Conservation (phyloP, 2,113 vertebrate species). For the Mirounga angustirostris region DNA sequence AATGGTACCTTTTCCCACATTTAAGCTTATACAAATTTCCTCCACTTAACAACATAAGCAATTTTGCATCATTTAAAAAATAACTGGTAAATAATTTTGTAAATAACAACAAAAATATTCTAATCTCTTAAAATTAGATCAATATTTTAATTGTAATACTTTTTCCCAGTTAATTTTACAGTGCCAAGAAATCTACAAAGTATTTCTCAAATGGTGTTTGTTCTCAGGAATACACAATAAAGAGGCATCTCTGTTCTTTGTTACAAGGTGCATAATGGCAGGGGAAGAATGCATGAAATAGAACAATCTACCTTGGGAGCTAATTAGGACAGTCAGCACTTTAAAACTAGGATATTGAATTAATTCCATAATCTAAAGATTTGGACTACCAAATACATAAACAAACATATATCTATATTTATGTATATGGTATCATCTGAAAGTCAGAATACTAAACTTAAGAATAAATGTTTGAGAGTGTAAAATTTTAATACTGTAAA, state of each 20-base stretch:
- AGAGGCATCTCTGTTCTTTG: slow-evolving; percentile 32
- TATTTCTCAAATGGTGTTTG: not conserved
- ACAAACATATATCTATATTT: not conserved
- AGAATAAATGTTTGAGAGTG: slow-evolving; percentile 3
- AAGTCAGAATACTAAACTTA: slow-evolving; percentile 39
- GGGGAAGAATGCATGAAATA: not conserved
- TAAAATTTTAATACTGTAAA: slow-evolving; percentile 52
- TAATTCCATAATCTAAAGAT: slow-evolving; percentile 53
- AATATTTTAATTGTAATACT: slow-evolving; percentile 19
- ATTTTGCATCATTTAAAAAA: slow-evolving; percentile 48
- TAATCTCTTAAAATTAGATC: slow-evolving; percentile 44
- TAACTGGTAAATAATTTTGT: slow-evolving; percentile 14
- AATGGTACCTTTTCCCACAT: not conserved
- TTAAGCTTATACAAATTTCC: slow-evolving; percentile 28
- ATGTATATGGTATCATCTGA: not conserved
- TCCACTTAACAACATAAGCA: slow-evolving; percentile 53
- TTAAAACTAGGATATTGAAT: slow-evolving; percentile 56
- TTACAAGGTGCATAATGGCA: not conserved
- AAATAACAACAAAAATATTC: slow-evolving; percentile 35
- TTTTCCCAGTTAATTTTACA: slow-evolving; percentile 50
- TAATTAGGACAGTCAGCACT: not conserved
- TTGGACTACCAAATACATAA: slow-evolving; percentile 15
- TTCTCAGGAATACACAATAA: slow-evolving; percentile 11
- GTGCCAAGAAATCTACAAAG: slow-evolving; percentile 22
- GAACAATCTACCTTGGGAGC: not conserved